These are phyloP conservation scores for Sarcoramphus papa DNA, from an alignment of 2,797 vertebrate genomes.

Conservation along the genomic window DNA sequence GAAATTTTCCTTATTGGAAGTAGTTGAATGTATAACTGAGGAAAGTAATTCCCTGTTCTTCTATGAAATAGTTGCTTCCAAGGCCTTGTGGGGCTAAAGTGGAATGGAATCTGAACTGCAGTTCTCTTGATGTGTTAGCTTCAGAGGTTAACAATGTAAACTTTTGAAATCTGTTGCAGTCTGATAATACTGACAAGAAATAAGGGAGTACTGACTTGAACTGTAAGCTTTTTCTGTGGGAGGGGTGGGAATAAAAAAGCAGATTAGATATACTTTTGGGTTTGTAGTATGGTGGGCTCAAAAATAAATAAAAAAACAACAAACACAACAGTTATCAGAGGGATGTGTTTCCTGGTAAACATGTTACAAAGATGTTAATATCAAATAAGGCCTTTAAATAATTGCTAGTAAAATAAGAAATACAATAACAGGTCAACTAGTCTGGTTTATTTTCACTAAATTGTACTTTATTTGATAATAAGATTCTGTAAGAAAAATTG, in stretches of 20 bases:
- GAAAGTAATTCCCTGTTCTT: background rate
- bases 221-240: background rate
- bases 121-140: background rate
- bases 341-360: background rate
- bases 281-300: background rate
- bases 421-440: background rate
- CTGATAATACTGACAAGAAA: background rate
- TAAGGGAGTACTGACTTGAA: background rate
- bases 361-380: background rate
- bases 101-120: background rate
- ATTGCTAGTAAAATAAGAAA: background rate
- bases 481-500: background rate
- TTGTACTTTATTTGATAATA: background rate
- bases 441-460: background rate
- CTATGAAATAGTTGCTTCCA: background rate
- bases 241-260: background rate
- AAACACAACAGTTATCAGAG: background rate
- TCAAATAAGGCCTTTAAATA: background rate
- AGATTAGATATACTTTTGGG: background rate
- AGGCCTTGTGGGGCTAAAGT: background rate
- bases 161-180: background rate
- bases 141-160: background rate
- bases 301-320: background rate
- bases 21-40: background rate
- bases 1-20: background rate